Percentiles rank a stretch among this genome's conserved stretches.
Evolutionary conservation across 2,888 invertebrate genomes (phyloP).

Genomic region (Apamea monoglypha): DNA sequence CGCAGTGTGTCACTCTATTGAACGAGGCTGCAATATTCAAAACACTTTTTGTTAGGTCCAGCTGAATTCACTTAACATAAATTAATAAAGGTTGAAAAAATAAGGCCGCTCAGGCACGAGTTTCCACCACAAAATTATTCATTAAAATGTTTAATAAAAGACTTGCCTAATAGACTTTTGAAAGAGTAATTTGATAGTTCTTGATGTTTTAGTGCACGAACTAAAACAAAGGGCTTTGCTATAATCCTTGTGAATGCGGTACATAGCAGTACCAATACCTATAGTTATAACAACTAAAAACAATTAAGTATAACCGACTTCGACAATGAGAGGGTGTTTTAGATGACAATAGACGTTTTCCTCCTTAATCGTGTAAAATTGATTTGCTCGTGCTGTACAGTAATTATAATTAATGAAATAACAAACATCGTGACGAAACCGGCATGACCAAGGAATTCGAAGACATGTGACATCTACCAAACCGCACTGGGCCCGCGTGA

Average conservation of each 20-base stretch:
- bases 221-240: constrained; percentile 1
- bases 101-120: not conserved
- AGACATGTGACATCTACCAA: not conserved
- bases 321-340: not conserved
- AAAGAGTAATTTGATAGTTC: constrained; percentile 31
- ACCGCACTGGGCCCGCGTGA: not conserved
- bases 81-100: not conserved
- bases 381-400: not conserved
- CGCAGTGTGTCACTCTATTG: not conserved
- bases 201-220: constrained; percentile 17
- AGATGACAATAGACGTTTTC: not conserved
- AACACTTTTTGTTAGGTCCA: not conserved
- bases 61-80: not conserved
- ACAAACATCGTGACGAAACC: not conserved
- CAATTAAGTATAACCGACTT: not conserved
- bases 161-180: not conserved
- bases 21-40: not conserved
- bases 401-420: not conserved
- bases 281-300: not conserved
- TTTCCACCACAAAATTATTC: constrained; percentile 10
- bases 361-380: not conserved
- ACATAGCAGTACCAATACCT: not conserved
- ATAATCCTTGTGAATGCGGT: not conserved
- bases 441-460: not conserved
- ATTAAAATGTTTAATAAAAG: constrained; percentile 18